These are phyloP conservation scores for Syndactyla subalaris DNA, from an alignment of 2,797 vertebrate genomes.

Conservation along the genomic window DNA sequence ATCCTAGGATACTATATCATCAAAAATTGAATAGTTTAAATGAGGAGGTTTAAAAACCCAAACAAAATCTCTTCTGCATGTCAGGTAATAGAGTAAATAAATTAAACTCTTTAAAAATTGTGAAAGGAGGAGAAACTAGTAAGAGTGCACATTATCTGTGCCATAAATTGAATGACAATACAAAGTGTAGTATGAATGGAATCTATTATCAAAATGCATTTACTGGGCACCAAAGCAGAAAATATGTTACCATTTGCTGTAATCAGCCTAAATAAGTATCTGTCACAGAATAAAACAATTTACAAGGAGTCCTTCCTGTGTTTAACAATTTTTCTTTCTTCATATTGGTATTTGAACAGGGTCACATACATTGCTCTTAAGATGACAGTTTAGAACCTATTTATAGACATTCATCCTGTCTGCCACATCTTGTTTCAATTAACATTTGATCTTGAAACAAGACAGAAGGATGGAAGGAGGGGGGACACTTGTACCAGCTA, in stretches of 20 bases:
- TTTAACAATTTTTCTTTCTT: not conserved
- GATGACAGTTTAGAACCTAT: slow-evolving; percentile 13
- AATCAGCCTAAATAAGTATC: not conserved
- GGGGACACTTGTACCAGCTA: not conserved
- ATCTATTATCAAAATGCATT: slow-evolving; percentile 8
- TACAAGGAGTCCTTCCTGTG: not conserved
- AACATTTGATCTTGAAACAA: slow-evolving; percentile 43
- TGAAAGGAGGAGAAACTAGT: not conserved
- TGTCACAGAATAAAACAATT: not conserved
- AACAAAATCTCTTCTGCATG: not conserved
- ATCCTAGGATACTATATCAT: not conserved
- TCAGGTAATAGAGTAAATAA: not conserved
- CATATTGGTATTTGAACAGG: not conserved
- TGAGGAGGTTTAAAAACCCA: not conserved
- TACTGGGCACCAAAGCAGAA: slow-evolving; percentile 36
- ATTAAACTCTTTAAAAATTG: not conserved
- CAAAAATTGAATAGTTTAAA: not conserved
- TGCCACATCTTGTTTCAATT: slow-evolving; percentile 15
- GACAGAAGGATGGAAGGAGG: not conserved
- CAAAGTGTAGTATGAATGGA: not conserved
- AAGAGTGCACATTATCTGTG: not conserved
- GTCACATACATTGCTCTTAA: slow-evolving; percentile 8
- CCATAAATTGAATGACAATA: not conserved
- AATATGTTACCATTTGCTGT: not conserved
- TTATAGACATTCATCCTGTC: not conserved